Evolutionary conservation across 2,888 invertebrate species (phyloP), one percentile per base, ranked within the genome.

Genomic region (Chymomyza caudatula): DNA sequence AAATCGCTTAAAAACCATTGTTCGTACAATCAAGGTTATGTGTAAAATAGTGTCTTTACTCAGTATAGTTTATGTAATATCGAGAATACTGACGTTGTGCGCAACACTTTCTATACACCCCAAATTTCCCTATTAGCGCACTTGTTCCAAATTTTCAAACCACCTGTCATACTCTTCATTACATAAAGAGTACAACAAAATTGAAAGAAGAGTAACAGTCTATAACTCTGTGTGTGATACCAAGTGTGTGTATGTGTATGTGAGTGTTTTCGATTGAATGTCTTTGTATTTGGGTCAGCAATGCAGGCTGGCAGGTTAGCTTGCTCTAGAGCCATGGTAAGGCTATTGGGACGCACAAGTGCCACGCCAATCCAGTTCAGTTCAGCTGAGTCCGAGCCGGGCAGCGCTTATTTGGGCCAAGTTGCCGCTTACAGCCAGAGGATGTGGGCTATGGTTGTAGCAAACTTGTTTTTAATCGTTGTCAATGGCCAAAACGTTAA

Each of bases 401-500:
- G n/a, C n/a, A n/a, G n/a, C n/a, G 25, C 53, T n/a, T 53, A 53
- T 53, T 23, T 53, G 53, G 53, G 53, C 23, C 53, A 53, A 20
- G 53, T 23, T 20, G 60, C 63, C 23, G 25, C 57, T 20, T 51
- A 8, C 51, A 51, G 51, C 29, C 51, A 51, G 8, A 17, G 47
- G 47, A 76, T 76, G 71, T 77, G 75, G 71, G 71, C 15, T 75
- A 77, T 57, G 20, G 43, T 58, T 51, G 52, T 42, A 60, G 25
- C 60, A 82, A 83, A 83, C 82, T 79, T 66, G 82, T 83, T 83
- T 83, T 86, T 82, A 82, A 82, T 82, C 86, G 82, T 79, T 82
- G 82, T 86, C 82, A 82, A 82, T 82, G 78, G 80, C 85, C 82
- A 81, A 81, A 86, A 86, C 86, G 82, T 79, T 79, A 77, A 82